Percentiles rank a stretch among this genome's conserved stretches.
Evolutionary conservation across 2,797 vertebrate species (phyloP).

Genomic region (Phataginus tetradactyla): DNA sequence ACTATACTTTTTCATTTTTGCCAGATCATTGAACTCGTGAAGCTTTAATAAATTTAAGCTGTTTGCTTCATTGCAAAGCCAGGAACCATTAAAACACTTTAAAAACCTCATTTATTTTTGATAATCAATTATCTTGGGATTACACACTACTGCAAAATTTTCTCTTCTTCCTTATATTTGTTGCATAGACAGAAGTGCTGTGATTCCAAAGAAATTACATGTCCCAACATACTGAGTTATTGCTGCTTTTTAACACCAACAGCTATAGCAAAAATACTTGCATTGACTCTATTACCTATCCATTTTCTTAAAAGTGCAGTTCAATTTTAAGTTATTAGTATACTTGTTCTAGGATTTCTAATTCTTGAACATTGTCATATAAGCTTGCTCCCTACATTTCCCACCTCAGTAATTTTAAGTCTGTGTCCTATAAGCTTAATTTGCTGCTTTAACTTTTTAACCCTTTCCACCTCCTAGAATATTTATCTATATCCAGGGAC

Average conservation of each 20-base stretch:
- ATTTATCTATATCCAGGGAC: neutral
- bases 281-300: neutral
- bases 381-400: slow-evolving; percentile 9
- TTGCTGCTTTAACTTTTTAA: neutral
- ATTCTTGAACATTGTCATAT: neutral
- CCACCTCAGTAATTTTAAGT: neutral
- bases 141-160: neutral
- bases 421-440: neutral
- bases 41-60: slow-evolving; percentile 7
- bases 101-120: neutral
- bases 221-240: neutral
- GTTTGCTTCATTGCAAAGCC: neutral
- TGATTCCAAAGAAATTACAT: neutral
- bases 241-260: neutral
- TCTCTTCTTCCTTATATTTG: slow-evolving; percentile 26
- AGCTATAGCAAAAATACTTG: neutral
- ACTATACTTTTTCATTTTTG: neutral
- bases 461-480: neutral
- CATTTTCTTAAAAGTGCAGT: neutral
- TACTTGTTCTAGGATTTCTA: neutral
- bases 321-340: slow-evolving; percentile 29
- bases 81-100: neutral
- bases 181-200: neutral
- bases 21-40: neutral
- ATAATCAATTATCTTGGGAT: neutral